Percentiles rank a stretch among this genome's conserved stretches.
These are phyloP conservation scores for Polymixis flavicincta DNA, from an alignment of 2,888 invertebrate species.

Conservation along the genomic window DNA sequence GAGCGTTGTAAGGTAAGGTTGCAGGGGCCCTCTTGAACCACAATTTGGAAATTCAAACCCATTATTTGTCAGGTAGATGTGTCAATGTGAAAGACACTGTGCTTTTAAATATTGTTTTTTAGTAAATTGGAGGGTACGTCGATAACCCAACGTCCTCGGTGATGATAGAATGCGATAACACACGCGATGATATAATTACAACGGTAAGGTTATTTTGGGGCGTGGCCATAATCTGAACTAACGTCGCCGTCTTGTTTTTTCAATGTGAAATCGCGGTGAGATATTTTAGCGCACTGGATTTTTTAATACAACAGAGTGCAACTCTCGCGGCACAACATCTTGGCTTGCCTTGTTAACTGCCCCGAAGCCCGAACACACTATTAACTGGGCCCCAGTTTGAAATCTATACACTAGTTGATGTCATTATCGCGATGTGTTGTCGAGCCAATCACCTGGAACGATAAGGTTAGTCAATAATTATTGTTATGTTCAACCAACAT, in stretches of 20 bases:
- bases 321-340: neutral
- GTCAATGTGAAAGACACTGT: neutral
- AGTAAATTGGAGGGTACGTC: no score
- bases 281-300: no score
- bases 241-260: no score
- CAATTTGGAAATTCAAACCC: neutral
- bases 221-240: no score
- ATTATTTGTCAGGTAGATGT: neutral
- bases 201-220: no score
- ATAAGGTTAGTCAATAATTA: slow-evolving; percentile 1
- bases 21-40: slow-evolving; percentile 41
- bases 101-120: slow-evolving; percentile 1
- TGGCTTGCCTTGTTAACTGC: neutral
- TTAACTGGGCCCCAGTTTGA: neutral
- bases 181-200: no score
- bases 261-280: no score
- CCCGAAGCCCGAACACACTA: neutral
- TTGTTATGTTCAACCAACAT: neutral
- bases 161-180: slow-evolving; percentile 16
- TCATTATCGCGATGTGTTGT: slow-evolving; percentile 7
- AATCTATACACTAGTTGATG: neutral
- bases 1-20: slow-evolving; percentile 93
- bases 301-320: no score
- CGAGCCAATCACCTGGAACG: neutral
- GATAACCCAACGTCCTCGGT: neutral